A percentile compares a stretch with the other conserved stretches of the same genome.
Evolutionary conservation across 2,888 invertebrate species (phyloP).

Genomic region (Aphidius colemani): DNA sequence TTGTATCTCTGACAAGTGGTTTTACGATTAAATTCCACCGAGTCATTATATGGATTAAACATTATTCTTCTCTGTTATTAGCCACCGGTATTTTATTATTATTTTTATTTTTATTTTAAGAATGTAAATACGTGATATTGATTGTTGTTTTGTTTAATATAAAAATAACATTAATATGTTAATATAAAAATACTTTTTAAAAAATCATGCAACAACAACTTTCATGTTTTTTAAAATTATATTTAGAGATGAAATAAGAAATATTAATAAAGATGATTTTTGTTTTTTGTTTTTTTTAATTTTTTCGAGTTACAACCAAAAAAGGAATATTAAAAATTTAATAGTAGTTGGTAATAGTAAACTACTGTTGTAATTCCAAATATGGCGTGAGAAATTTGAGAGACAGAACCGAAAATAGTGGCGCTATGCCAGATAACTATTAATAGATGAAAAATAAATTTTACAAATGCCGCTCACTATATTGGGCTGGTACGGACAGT

Average conservation of each 20-base stretch:
- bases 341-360: conserved; percentile 4
- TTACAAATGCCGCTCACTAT: conserved; percentile 49
- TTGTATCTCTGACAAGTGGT: conserved; percentile 10
- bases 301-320: not conserved
- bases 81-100: too few species aligned
- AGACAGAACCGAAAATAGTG: conserved; percentile 57
- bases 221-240: too few species aligned
- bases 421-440: conserved; percentile 55
- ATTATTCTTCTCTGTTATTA: too few species aligned
- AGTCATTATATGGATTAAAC: not conserved
- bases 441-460: conserved; percentile 58
- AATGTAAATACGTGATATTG: too few species aligned
- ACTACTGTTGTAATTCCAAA: conserved; percentile 48
- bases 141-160: too few species aligned
- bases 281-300: not conserved
- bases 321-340: not conserved
- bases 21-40: conserved; percentile 3
- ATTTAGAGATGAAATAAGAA: too few species aligned
- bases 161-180: too few species aligned
- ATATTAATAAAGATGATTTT: not conserved
- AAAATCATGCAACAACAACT: too few species aligned
- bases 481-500: conserved; percentile 26
- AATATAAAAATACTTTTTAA: too few species aligned
- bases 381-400: conserved; percentile 60
- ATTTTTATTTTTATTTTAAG: too few species aligned